These are phyloP conservation scores for Diaprepes abbreviatus DNA, from an alignment of 2,888 invertebrate genomes.

Conservation along the genomic window DNA sequence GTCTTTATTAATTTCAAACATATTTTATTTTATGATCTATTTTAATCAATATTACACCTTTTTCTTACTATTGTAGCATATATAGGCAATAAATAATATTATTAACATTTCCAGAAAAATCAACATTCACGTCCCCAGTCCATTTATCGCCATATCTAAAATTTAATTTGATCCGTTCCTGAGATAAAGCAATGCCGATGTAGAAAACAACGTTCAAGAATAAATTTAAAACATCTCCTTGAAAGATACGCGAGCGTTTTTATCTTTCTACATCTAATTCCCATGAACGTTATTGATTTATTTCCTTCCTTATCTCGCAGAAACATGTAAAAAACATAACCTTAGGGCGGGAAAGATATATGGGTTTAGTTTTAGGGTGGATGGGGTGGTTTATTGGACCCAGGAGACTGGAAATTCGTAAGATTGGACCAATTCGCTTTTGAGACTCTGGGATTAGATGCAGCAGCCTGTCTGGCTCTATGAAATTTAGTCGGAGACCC, in stretches of 20 bases:
- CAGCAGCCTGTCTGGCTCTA: conserved; percentile 37
- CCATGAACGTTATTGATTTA: conserved; percentile 58
- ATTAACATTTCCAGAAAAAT: neutral
- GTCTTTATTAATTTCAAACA: no score
- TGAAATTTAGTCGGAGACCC: conserved; percentile 19
- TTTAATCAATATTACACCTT: no score
- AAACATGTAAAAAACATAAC: conserved; percentile 56
- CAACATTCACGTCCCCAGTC: neutral
- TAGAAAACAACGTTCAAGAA: conserved; percentile 6
- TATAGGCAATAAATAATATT: no score
- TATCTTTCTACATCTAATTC: conserved; percentile 59
- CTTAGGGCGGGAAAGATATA: conserved; percentile 41
- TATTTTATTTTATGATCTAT: no score
- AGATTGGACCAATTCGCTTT: conserved; percentile 59
- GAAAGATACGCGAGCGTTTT: conserved; percentile 55
- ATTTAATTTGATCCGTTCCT: neutral
- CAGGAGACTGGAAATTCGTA: conserved; percentile 56
- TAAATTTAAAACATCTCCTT: conserved; percentile 48
- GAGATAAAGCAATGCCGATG: conserved; percentile 13
- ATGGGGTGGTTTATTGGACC: conserved; percentile 53
- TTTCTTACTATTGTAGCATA: no score
- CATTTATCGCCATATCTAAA: neutral
- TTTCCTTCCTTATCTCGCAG: conserved; percentile 54
- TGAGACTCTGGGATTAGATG: conserved; percentile 53
- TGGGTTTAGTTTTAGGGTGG: conserved; percentile 35